phyloP scores from a whole-genome alignment of 1,140 invertebrate genomes.

The Metopolophium dirhodum region DNA sequence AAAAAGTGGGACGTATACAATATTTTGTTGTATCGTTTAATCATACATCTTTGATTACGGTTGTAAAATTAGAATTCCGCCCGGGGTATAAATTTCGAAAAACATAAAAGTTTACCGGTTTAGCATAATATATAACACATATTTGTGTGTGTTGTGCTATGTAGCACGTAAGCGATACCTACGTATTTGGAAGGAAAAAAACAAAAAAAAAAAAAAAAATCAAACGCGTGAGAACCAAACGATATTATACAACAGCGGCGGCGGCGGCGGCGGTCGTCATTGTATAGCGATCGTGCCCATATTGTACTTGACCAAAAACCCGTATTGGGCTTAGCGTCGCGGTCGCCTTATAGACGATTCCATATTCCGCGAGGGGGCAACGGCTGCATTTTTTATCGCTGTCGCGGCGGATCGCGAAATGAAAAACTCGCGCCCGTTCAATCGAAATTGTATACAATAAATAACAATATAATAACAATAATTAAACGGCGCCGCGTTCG shows the following conservation, averaged over 20 bases:
- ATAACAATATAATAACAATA: constrained; percentile 14
- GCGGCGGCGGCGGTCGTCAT: not conserved
- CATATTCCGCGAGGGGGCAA: not conserved
- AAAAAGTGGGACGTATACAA: not conserved
- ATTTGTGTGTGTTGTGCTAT: not conserved
- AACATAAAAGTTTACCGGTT: not conserved
- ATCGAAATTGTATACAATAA: constrained; percentile 11
- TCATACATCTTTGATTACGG: not conserved
- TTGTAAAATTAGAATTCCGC: not conserved
- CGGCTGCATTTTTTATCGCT: not conserved
- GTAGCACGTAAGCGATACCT: not conserved
- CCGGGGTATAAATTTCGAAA: not conserved
- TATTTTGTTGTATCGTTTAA: not conserved
- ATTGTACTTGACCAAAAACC: constrained; percentile 14
- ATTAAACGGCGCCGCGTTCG: constrained; percentile 39
- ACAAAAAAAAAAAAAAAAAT: not conserved
- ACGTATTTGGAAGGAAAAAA: not conserved
- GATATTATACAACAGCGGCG: not conserved
- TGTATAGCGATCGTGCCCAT: not conserved
- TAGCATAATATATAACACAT: not conserved
- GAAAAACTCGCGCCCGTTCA: constrained; percentile 9
- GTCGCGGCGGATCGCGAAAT: not conserved
- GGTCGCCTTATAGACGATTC: not conserved
- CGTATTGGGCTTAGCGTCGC: not conserved
- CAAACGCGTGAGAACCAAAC: not conserved